phyloP scores from a whole-genome alignment of 2,797 vertebrate genomes.

The Smutsia gigantea region DNA sequence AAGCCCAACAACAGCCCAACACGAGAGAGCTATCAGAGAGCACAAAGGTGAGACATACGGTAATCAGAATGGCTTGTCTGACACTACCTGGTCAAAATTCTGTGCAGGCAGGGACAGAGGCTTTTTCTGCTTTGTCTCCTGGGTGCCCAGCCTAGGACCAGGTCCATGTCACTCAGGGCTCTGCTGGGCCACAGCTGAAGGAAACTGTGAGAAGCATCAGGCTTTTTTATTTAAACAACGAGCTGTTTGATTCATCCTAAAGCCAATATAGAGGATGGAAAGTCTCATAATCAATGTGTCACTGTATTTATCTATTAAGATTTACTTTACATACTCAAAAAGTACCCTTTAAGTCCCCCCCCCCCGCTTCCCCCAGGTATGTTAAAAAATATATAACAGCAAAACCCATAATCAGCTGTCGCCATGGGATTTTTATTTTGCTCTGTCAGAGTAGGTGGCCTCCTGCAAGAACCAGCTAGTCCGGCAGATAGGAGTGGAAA shows the following conservation, averaged over 20 bases:
- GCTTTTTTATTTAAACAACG: background rate
- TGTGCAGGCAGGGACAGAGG: background rate
- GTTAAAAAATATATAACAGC: background rate
- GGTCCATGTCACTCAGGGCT: background rate
- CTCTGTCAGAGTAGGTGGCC: background rate
- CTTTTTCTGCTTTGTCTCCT: background rate
- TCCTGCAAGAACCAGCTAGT: background rate
- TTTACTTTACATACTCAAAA: background rate
- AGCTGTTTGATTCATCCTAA: background rate
- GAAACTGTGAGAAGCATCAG: background rate
- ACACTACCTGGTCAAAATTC: too few relatives aligned
- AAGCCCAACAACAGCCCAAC: background rate
- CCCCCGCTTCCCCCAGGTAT: too few relatives aligned
- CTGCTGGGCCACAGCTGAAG: background rate
- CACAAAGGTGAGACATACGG: background rate
- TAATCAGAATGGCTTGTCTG: too few relatives aligned
- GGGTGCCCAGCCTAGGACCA: background rate
- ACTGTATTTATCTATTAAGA: background rate
- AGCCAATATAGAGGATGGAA: background rate
- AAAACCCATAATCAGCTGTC: background rate
- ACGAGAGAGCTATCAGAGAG: background rate
- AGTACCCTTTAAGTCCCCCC: background rate
- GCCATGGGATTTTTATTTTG: background rate
- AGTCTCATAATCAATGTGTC: background rate
- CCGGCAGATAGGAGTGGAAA: background rate